phyloP scores from a whole-genome alignment of 2,888 invertebrate species.

The Nycteola revayana region DNA sequence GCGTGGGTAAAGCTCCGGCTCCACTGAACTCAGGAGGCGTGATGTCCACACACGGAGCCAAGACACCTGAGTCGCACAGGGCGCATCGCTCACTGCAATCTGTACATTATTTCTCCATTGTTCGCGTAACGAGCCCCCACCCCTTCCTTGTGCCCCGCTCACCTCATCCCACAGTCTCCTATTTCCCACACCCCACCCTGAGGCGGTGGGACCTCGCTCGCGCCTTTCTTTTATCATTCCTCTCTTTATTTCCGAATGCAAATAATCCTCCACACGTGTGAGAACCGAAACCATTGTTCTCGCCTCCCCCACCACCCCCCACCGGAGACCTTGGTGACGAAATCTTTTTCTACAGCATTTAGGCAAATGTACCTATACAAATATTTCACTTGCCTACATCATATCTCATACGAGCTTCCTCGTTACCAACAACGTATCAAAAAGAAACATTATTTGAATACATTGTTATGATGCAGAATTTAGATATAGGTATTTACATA shows the following conservation, averaged over 20 bases:
- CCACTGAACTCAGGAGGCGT: slow-evolving; percentile 38
- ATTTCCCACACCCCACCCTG: slow-evolving; percentile 79
- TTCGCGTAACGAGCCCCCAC: slow-evolving; percentile 80
- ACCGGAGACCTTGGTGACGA: slow-evolving; percentile 79
- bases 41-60: slow-evolving; percentile 66
- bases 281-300: slow-evolving; percentile 83
- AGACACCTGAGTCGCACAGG: slow-evolving; percentile 79
- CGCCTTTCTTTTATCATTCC: slow-evolving; percentile 83
- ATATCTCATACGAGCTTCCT: slow-evolving; percentile 37
- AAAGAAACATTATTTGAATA: slow-evolving; percentile 31
- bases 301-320: slow-evolving; percentile 68
- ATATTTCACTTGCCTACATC: slow-evolving; percentile 50
- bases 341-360: slow-evolving; percentile 79
- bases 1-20: slow-evolving; percentile 24
- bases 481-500: too few relatives aligned
- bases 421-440: slow-evolving; percentile 28
- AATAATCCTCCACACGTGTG: slow-evolving; percentile 84
- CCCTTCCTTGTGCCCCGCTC: slow-evolving; percentile 47
- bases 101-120: slow-evolving; percentile 83
- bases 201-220: slow-evolving; percentile 80
- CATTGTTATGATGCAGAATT: slow-evolving; percentile 11
- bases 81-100: slow-evolving; percentile 83
- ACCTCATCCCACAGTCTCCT: slow-evolving; percentile 48
- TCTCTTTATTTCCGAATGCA: slow-evolving; percentile 83
- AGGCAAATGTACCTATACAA: slow-evolving; percentile 68